Evolutionary conservation across 2,113 vertebrate species (phyloP).

Genomic region (Lynx canadensis): DNA sequence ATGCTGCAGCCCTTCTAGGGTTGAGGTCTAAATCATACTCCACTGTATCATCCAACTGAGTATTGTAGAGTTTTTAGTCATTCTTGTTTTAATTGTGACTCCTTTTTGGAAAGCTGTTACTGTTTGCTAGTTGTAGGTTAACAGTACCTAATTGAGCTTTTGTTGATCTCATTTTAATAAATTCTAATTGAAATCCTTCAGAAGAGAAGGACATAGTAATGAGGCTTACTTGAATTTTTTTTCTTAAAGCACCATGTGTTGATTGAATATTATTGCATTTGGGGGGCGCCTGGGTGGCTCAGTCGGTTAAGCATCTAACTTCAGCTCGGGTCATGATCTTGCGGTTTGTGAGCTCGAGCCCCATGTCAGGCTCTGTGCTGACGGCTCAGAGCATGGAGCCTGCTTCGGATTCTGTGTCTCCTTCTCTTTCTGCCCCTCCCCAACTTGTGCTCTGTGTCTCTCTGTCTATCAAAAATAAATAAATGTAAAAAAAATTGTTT

Average conservation of each 20-base stretch:
- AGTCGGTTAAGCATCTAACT: no score
- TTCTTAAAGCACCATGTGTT: not conserved
- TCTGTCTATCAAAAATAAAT: no score
- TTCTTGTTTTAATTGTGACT: not conserved
- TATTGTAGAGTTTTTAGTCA: not conserved
- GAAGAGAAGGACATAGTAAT: not conserved
- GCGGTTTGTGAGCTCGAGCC: no score
- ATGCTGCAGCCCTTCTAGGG: not conserved
- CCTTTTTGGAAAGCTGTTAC: not conserved
- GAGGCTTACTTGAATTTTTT: not conserved
- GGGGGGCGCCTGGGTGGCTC: no score
- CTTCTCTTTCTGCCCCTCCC: no score
- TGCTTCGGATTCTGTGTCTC: no score
- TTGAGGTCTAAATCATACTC: not conserved
- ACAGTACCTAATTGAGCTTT: not conserved
- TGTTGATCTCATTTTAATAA: not conserved
- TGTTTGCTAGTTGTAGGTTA: not conserved
- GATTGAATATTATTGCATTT: not conserved
- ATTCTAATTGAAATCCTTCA: not conserved
- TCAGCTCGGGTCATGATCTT: no score
- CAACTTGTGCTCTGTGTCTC: no score
- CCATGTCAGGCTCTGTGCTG: no score
- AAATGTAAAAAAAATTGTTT: no score
- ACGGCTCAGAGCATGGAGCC: no score
- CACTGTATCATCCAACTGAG: not conserved